A percentile compares a stretch with the other conserved stretches of the same genome.
Evolutionary conservation across 2,888 invertebrate species (phyloP).

Genomic region (Dolomedes plantarius): DNA sequence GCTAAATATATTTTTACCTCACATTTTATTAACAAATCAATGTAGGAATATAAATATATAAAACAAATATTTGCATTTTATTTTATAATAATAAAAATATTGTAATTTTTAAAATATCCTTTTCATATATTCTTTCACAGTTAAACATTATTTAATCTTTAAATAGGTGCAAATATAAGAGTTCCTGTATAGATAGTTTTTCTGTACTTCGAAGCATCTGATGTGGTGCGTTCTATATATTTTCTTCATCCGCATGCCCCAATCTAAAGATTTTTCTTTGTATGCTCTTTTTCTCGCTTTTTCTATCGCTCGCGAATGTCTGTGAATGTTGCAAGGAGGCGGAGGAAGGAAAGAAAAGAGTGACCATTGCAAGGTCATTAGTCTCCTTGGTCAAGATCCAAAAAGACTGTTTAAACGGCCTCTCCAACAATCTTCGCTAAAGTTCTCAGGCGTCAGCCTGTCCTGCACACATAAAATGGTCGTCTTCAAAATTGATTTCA

Average conservation of each 20-base stretch:
- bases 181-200: too few species aligned
- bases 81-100: too few species aligned
- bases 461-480: constrained; percentile 53
- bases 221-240: too few species aligned
- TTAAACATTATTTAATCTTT: too few species aligned
- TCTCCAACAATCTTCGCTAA: constrained; percentile 26
- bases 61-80: too few species aligned
- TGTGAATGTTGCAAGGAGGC: constrained; percentile 15
- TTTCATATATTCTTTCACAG: too few species aligned
- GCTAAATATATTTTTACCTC: too few species aligned
- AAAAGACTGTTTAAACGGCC: constrained; percentile 51
- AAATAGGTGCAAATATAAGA: too few species aligned
- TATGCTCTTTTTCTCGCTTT: constrained; percentile 21
- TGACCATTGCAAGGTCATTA: constrained; percentile 54
- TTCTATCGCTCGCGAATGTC: constrained; percentile 5
- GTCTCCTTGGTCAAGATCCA: constrained; percentile 68
- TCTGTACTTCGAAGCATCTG: too few species aligned
- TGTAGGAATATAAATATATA: too few species aligned
- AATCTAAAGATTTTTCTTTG: constrained; percentile 23
- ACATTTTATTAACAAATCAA: too few species aligned
- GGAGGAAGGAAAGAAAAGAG: constrained; percentile 20
- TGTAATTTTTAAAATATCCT: too few species aligned
- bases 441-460: constrained; percentile 55
- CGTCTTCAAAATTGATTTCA: constrained; percentile 56
- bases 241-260: constrained; percentile 12